phyloP scores from a whole-genome alignment of 2,888 invertebrate species.

The Drosophila sordidula region DNA sequence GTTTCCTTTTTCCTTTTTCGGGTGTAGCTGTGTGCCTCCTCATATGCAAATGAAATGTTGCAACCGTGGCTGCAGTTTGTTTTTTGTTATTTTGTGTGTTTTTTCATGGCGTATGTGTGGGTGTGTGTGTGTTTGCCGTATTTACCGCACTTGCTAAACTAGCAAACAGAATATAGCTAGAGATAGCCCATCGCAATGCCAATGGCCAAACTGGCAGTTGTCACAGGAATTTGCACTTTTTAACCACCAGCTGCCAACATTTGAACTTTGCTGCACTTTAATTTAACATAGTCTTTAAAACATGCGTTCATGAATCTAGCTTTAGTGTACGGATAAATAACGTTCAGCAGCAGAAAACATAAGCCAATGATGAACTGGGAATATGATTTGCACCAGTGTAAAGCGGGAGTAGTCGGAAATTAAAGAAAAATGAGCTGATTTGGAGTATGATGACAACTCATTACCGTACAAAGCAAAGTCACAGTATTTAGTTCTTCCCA shows the following conservation, averaged over 20 bases:
- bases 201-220: slow-evolving; percentile 41
- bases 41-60: slow-evolving; percentile 73
- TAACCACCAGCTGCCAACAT: not conserved
- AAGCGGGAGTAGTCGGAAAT: too few relatives aligned
- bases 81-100: slow-evolving; percentile 4
- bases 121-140: slow-evolving; percentile 39
- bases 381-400: too few relatives aligned
- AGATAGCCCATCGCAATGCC: slow-evolving; percentile 62
- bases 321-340: not conserved
- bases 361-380: too few relatives aligned
- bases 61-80: slow-evolving; percentile 34
- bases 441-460: not conserved
- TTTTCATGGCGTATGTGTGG: not conserved
- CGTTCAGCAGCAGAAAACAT: not conserved
- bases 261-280: slow-evolving; percentile 18
- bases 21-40: slow-evolving; percentile 21
- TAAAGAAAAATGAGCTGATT: too few relatives aligned
- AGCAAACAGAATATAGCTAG: slow-evolving; percentile 62
- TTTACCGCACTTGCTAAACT: slow-evolving; percentile 64
- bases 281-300: not conserved
- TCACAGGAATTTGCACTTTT: slow-evolving; percentile 27
- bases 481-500: not conserved
- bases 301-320: too few relatives aligned
- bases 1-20: slow-evolving; percentile 37
- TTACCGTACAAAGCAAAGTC: not conserved